Evolutionary conservation across 2,113 vertebrate species (phyloP).

Genomic region (Anhinga rufa): DNA sequence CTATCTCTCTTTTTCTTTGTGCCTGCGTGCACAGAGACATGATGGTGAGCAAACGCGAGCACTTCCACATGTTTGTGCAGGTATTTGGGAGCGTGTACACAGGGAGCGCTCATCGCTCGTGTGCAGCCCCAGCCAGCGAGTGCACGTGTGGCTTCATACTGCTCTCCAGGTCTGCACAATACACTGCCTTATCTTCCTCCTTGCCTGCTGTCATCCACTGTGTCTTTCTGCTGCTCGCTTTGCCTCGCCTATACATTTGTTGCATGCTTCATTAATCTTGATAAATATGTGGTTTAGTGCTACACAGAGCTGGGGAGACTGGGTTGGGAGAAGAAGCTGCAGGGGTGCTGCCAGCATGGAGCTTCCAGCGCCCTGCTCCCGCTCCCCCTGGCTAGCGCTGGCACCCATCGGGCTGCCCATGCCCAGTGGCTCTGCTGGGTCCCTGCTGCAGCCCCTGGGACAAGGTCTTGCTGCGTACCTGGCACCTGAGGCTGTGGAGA

Average conservation of each 20-base stretch:
- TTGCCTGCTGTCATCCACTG: background rate
- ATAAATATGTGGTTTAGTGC: conserved; percentile 26
- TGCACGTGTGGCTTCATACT: fast-evolving
- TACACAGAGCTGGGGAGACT: background rate
- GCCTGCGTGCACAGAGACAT: background rate
- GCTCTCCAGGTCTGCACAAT: background rate
- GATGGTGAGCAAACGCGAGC: background rate
- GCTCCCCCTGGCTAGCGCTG: fast-evolving
- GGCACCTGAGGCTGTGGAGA: background rate
- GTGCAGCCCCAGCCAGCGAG: background rate
- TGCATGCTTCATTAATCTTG: conserved; percentile 20
- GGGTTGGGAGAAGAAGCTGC: background rate
- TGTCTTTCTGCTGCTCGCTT: background rate
- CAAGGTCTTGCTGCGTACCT: background rate
- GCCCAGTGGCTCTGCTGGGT: fast-evolving
- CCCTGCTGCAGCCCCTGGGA: background rate
- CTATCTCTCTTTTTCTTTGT: background rate
- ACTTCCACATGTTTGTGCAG: fast-evolving
- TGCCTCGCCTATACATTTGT: background rate
- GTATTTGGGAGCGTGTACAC: background rate
- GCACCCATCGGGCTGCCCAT: background rate
- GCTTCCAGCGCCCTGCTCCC: fast-evolving
- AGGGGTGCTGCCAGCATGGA: background rate
- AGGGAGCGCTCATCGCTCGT: fast-evolving
- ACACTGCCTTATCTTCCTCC: background rate